Evolutionary conservation across 2,888 invertebrate species (phyloP).

Genomic region (Griposia aprilina): DNA sequence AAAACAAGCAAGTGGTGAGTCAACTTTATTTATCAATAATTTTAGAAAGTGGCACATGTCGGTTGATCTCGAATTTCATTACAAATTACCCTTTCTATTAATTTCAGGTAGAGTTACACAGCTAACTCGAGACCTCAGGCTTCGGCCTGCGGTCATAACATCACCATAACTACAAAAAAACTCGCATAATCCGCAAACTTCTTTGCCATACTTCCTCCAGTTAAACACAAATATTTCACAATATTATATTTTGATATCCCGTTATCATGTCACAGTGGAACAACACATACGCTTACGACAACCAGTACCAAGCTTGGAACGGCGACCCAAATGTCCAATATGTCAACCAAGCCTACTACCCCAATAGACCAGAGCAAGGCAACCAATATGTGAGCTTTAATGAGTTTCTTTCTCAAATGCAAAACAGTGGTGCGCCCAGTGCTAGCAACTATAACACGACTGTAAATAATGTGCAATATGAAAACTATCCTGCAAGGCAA

Average conservation of each 20-base stretch:
- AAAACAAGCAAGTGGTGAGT: slow-evolving; percentile 80
- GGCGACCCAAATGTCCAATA: slow-evolving; percentile 81
- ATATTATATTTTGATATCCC: slow-evolving; percentile 63
- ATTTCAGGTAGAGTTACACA: slow-evolving; percentile 76
- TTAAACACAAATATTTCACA: slow-evolving; percentile 73
- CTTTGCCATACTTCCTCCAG: slow-evolving; percentile 56
- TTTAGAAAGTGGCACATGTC: slow-evolving; percentile 79
- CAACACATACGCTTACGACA: slow-evolving; percentile 84
- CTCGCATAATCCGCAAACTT: slow-evolving; percentile 64
- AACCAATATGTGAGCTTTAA: slow-evolving; percentile 87
- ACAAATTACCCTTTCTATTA: slow-evolving; percentile 66
- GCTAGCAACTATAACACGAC: slow-evolving; percentile 70
- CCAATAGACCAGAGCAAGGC: slow-evolving; percentile 77
- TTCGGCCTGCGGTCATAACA: slow-evolving; percentile 85
- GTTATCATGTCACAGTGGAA: slow-evolving; percentile 88
- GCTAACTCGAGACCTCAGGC: slow-evolving; percentile 80
- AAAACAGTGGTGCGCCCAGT: slow-evolving; percentile 74
- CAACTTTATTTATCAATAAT: slow-evolving; percentile 35
- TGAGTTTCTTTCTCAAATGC: slow-evolving; percentile 86
- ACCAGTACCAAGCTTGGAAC: slow-evolving; percentile 85
- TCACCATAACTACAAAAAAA: slow-evolving; percentile 65
- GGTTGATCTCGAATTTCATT: slow-evolving; percentile 70
- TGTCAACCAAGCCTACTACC: slow-evolving; percentile 81
- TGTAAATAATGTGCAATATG: slow-evolving; percentile 76
- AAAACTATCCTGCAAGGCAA: slow-evolving; percentile 79